phyloP scores from a whole-genome alignment of 2,797 vertebrate genomes.

The Atherinosoma microstoma region DNA sequence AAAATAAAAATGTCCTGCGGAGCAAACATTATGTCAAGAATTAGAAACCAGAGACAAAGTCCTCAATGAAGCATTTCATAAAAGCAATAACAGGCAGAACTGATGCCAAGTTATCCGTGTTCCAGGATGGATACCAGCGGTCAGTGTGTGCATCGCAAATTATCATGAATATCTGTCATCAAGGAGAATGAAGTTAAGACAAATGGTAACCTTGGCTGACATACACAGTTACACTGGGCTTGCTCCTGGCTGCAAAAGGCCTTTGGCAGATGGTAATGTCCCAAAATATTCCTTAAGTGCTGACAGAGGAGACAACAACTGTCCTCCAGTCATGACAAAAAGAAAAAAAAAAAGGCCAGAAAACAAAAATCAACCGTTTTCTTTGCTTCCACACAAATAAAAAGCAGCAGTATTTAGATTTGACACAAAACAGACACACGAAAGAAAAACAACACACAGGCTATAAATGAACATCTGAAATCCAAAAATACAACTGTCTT shows the following conservation, averaged over 20 bases:
- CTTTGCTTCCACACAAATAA: neutral
- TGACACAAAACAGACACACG: neutral
- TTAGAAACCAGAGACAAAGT: neutral
- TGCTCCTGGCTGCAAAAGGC: constrained; percentile 17
- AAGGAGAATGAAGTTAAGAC: constrained; percentile 47
- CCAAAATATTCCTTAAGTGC: constrained; percentile 55
- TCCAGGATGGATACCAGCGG: constrained; percentile 43
- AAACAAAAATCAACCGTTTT: constrained; percentile 1
- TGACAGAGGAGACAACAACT: constrained; percentile 59
- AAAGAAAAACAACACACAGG: neutral
- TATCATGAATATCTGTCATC: constrained; percentile 55
- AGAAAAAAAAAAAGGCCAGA: neutral
- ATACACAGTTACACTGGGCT: constrained; percentile 44
- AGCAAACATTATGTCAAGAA: constrained; percentile 18
- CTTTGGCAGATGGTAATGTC: constrained; percentile 19
- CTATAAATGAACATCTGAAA: neutral
- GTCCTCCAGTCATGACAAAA: constrained; percentile 13
- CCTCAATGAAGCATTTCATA: neutral
- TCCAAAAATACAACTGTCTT: constrained; percentile 18
- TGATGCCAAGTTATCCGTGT: neutral
- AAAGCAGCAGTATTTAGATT: constrained; percentile 2
- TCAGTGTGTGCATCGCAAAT: constrained; percentile 40
- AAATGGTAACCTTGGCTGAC: constrained; percentile 64
- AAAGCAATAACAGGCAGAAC: constrained; percentile 18
- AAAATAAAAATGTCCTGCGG: neutral